Evolutionary conservation across 2,797 vertebrate genomes (phyloP), one percentile per base, ranked within the genome.

Genomic region (Phalanger gymnotis): DNA sequence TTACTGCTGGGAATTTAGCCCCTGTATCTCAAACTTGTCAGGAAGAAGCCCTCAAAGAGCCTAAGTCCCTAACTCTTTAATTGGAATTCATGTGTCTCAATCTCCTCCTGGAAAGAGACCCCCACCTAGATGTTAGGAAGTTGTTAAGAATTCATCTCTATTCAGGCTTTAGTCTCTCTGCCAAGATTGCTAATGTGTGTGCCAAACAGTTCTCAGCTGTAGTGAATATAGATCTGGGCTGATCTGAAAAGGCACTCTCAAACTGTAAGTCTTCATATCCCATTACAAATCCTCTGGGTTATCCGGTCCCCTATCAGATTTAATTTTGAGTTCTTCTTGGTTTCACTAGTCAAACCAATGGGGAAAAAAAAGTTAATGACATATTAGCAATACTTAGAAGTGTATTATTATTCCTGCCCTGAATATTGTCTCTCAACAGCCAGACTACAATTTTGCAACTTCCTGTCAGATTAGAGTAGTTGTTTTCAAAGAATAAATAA

Each of bases 81-180:
- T 96, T 93, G 27, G 94, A 96, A 94, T 95, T 97, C 93, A 55
- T 95, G 73, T 22, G 2, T 96, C 91, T 96, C 81, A 90, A 3
- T 95, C 47, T 95, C 66, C 52, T 97, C 97, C 92, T 97, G 91
- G 93, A 97, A 96, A 55, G 53, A 97, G 31, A 31, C 51, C 89
- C 89, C 95, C 92, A 90, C 53, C 73, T 90, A 93, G 94, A 91
- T 81, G 27, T 95, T 97, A 95, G 96, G 94, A 97, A 97, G 58
- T 96, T 93, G 87, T 97, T 97, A 95, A 93, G 91, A 96, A 97
- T 98, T 96, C 94, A 94, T 98, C 95, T 94, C 93, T 90, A 94
- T 94, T 97, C 95, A 91, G 0, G 93, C 94, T 96, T 94, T 53
- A 54, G 27, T 93, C 58, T 95, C 73, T 94, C 95, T 96, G 95